Evolutionary conservation across 2,888 invertebrate genomes (phyloP).

Genomic region (Caenorhabditis angaria): DNA sequence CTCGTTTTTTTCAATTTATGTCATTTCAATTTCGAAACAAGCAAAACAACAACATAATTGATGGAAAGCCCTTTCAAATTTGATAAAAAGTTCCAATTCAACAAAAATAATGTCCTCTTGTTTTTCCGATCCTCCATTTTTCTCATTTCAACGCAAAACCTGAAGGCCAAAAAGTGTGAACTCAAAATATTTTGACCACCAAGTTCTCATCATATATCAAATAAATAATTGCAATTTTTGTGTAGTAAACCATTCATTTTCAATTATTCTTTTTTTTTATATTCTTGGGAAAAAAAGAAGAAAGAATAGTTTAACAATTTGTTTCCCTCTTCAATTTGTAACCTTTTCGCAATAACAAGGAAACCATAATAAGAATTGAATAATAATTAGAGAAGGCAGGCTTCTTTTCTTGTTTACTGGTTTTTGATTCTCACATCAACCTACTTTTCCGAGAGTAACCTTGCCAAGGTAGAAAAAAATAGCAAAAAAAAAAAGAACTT

Average conservation of each 20-base stretch:
- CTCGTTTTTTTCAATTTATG: too few relatives aligned
- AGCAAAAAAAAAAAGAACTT: neutral
- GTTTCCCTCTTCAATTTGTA: neutral
- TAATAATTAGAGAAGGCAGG: too few relatives aligned
- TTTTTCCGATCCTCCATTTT: too few relatives aligned
- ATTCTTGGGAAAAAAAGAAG: constrained; percentile 1
- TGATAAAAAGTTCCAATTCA: neutral
- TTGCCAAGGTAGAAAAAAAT: too few relatives aligned
- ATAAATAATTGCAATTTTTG: neutral
- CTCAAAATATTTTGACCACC: neutral
- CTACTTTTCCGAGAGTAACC: neutral
- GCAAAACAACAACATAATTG: neutral
- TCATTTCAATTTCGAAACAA: neutral
- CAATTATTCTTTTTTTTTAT: neutral
- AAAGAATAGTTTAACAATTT: neutral
- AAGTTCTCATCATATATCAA: neutral
- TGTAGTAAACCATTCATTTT: neutral
- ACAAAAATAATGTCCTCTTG: too few relatives aligned
- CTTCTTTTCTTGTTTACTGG: too few relatives aligned
- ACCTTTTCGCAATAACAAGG: neutral
- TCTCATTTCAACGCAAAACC: too few relatives aligned
- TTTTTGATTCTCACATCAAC: neutral
- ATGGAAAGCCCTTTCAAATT: neutral
- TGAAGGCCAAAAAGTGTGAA: neutral
- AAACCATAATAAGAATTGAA: neutral